Evolutionary conservation across 2,113 vertebrate genomes (phyloP), one percentile per base, ranked within the genome.

Genomic region (Myodes glareolus): DNA sequence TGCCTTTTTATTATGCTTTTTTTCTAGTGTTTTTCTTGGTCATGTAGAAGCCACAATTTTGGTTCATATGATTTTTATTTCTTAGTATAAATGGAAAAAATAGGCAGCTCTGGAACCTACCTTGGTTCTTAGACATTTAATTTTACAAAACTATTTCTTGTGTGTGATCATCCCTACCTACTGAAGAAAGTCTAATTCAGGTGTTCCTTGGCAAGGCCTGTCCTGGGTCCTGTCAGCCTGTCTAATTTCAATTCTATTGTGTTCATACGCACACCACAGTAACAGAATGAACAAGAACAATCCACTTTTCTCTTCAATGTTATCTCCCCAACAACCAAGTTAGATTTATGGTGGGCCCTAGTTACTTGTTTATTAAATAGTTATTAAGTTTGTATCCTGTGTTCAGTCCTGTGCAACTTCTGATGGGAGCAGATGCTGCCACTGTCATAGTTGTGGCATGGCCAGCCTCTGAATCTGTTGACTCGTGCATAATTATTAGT

Each of bases 61-160:
- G 16, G 42, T 10, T 33, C 27, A 67, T 5, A 1, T 72, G 21
- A 77, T 4, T n/a, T 70, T 78, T 50, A 47, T 87, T 47, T 86
- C 29, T 33, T 67, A 63, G 81, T 89, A 73, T 45, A 91, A 68
- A 91, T 12, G 52, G 67, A 29, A 87, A 50, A 78, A n/a, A 6
- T 39, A 78, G 7, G 25, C 67, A 91, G 23, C 73, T 91, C 25
- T 67, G 29, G 72, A 76, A 17, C 65, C 14, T 78, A 42, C 9
- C 36, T 86, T 63, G 36, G 31, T 70, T 70, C 91, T 91, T 11
- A 63, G 42, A 91, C 9, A 29, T 92, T 94, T 0, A 3, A 7
- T 94, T 78, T 96, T 88, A 39, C 16, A 82, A 78, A 95, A 89
- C 11, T 21, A 11, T 70, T 50, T 76, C 76, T 88, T 52, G 25